Conservation (phyloP, 2,888 invertebrate genomes). For the Chaetogeoica ovagalla region DNA sequence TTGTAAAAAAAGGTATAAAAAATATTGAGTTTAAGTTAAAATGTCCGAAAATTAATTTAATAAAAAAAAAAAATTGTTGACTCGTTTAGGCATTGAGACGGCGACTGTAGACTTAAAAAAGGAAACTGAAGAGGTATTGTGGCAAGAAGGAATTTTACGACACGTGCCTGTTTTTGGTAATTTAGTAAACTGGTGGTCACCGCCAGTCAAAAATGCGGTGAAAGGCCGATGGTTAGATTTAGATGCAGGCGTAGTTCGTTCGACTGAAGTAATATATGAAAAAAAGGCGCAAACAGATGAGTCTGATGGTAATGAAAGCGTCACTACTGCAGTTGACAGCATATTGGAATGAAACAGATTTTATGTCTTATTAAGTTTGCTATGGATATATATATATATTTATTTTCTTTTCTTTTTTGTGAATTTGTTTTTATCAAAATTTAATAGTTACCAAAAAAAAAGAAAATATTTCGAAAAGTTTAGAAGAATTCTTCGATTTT, state of each 20-base stretch:
- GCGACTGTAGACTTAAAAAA: slow-evolving; percentile 89
- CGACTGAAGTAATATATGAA: slow-evolving; percentile 76
- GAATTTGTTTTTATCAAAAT: slow-evolving; percentile 9
- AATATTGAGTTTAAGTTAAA: neutral
- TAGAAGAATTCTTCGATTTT: slow-evolving; percentile 14
- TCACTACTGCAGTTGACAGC: neutral
- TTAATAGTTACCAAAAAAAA: slow-evolving; percentile 23
- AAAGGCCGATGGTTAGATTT: slow-evolving; percentile 83
- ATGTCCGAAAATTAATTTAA: neutral
- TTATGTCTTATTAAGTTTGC: slow-evolving; percentile 7
- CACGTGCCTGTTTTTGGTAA: slow-evolving; percentile 88
- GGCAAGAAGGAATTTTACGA: slow-evolving; percentile 92
- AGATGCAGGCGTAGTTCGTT: slow-evolving; percentile 74
- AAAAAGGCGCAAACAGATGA: slow-evolving; percentile 52
- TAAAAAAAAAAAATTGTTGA: too few relatives aligned
- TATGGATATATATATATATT: neutral
- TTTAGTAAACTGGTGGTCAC: slow-evolving; percentile 96
- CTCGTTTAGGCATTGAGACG: slow-evolving; percentile 77
- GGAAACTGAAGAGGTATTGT: slow-evolving; percentile 85
- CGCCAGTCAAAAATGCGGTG: slow-evolving; percentile 73
- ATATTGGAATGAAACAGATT: slow-evolving; percentile 1
- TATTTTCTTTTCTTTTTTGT: slow-evolving; percentile 19
- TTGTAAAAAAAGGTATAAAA: slow-evolving; percentile 76
- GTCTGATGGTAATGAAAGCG: slow-evolving; percentile 5
- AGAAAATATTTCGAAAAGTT: slow-evolving; percentile 3